Evolutionary conservation across 2,888 invertebrate genomes (phyloP).

Genomic region (Lasioglossum malachurum): DNA sequence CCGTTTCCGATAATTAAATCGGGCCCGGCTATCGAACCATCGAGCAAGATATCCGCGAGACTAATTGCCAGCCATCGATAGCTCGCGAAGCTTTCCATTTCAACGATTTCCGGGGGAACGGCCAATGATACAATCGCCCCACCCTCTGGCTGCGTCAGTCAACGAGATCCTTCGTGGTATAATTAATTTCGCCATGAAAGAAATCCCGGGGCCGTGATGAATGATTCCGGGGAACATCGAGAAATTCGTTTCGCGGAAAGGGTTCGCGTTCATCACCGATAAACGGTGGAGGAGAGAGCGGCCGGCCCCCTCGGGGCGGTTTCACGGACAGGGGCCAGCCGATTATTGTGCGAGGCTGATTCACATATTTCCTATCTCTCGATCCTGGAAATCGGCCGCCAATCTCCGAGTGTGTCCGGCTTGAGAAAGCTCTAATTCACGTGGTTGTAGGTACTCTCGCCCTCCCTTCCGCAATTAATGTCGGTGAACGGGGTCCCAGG

Average conservation of each 20-base stretch:
- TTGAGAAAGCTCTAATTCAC: neutral
- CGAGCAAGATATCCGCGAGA: neutral
- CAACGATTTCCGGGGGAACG: neutral
- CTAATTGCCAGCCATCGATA: neutral
- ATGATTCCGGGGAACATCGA: slow-evolving; percentile 9
- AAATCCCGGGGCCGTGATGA: neutral
- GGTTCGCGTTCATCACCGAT: neutral
- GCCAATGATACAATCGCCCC: neutral
- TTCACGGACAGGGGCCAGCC: neutral
- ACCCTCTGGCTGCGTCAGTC: neutral
- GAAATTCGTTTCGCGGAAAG: slow-evolving; percentile 18
- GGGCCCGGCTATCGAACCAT: neutral
- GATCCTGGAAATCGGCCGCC: neutral
- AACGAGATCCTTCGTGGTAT: neutral
- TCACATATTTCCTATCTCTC: neutral
- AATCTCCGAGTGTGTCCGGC: neutral
- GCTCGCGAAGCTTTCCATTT: neutral
- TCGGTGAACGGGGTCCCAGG: slow-evolving; percentile 34
- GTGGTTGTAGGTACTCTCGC: neutral
- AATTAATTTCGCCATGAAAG: neutral
- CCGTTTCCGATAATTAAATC: slow-evolving; percentile 16
- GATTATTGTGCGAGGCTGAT: neutral
- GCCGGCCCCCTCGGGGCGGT: neutral
- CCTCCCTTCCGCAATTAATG: slow-evolving; percentile 44
- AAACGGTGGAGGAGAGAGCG: neutral